Conservation (phyloP, 2,888 invertebrate genomes). For the Drosophila kokeensis region DNA sequence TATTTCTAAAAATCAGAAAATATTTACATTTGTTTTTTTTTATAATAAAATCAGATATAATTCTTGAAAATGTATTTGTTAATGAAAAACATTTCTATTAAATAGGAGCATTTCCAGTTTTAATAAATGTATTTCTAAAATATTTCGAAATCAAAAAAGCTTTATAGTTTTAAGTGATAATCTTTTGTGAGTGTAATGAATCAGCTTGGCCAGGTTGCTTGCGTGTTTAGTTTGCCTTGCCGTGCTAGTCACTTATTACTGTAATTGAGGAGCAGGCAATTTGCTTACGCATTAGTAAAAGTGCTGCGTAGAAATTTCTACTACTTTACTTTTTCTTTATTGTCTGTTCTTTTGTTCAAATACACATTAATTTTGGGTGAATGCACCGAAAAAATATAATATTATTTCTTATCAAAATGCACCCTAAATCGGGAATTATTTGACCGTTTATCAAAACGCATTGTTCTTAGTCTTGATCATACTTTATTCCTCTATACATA, state of each 20-base stretch:
- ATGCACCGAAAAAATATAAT: neutral
- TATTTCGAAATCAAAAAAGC: neutral
- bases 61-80: no score
- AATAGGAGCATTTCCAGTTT: neutral
- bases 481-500: neutral
- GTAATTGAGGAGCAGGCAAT: slow-evolving; percentile 39
- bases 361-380: neutral
- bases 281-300: slow-evolving; percentile 29
- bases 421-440: neutral
- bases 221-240: slow-evolving; percentile 19
- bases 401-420: neutral
- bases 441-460: neutral
- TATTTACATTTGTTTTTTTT: no score
- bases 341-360: slow-evolving; percentile 4
- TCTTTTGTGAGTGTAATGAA: slow-evolving; percentile 21
- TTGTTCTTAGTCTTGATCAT: neutral
- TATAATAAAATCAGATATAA: no score
- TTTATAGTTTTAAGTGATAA: neutral
- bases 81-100: no score
- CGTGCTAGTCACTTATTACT: slow-evolving; percentile 55
- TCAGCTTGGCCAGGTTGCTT: slow-evolving; percentile 58
- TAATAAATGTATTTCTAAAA: neutral
- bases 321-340: neutral
- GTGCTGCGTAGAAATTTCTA: slow-evolving; percentile 21
- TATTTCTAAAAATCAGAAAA: no score